These are phyloP conservation scores for Phasia obesa DNA, from an alignment of 2,888 invertebrate genomes.

Conservation along the genomic window DNA sequence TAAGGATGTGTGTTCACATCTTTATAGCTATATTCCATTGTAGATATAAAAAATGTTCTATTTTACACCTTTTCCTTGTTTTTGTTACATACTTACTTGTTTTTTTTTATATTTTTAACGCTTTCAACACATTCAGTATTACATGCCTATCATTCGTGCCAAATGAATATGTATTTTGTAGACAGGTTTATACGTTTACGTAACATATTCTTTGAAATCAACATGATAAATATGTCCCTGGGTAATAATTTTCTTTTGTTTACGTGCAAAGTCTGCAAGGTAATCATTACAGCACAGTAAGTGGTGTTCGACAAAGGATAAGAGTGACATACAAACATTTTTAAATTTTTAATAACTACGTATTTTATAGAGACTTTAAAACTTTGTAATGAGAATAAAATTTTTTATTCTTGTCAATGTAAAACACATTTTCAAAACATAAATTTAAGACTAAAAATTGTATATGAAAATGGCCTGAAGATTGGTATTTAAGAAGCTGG, in stretches of 20 bases:
- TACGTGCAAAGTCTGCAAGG: constrained; percentile 55
- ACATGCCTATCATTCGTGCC: too few relatives aligned
- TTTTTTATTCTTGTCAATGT: too few relatives aligned
- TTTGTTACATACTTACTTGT: constrained; percentile 6
- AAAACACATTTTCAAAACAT: too few relatives aligned
- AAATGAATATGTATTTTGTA: constrained; percentile 3
- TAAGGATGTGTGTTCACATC: background rate
- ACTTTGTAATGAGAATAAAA: background rate
- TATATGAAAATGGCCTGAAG: too few relatives aligned
- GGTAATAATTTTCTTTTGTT: constrained; percentile 63
- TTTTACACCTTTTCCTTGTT: constrained; percentile 45
- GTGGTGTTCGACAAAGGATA: background rate
- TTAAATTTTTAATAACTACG: background rate
- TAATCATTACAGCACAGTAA: background rate
- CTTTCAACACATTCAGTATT: too few relatives aligned
- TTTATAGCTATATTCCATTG: too few relatives aligned
- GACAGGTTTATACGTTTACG: constrained; percentile 9
- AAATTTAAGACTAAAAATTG: too few relatives aligned
- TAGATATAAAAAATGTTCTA: background rate
- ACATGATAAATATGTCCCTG: constrained; percentile 67
- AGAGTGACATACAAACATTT: constrained; percentile 4
- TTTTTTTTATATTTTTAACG: too few relatives aligned
- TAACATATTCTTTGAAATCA: constrained; percentile 63
- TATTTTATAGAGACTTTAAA: background rate
- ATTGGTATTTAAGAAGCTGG: too few relatives aligned